A percentile compares a stretch with the other conserved stretches of the same genome.
These are phyloP conservation scores for Heterocephalus glaber DNA, from an alignment of 2,113 vertebrate genomes.

Conservation along the genomic window DNA sequence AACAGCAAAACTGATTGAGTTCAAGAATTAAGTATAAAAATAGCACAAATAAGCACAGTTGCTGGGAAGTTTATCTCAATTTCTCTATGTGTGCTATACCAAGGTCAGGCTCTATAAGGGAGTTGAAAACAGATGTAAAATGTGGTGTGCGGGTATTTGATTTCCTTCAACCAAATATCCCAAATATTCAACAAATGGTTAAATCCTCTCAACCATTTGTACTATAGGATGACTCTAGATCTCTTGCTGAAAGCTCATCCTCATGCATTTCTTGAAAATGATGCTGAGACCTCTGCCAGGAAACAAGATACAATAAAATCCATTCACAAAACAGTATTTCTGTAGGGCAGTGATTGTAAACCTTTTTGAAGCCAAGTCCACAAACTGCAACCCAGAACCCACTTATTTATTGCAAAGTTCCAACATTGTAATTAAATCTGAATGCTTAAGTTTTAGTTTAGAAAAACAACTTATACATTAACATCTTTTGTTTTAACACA, in stretches of 20 bases:
- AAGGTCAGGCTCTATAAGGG: not conserved
- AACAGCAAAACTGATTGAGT: not conserved
- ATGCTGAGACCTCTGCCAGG: not conserved
- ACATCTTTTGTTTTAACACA: not conserved
- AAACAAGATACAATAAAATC: not conserved
- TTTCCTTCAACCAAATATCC: not conserved
- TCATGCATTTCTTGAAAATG: not conserved
- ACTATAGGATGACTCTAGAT: too few relatives aligned
- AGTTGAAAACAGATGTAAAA: not conserved
- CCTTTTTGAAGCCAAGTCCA: not conserved
- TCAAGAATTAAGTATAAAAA: not conserved
- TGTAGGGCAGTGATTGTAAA: not conserved
- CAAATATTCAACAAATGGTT: not conserved
- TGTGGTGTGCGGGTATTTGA: fast-evolving
- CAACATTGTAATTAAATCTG: too few relatives aligned
- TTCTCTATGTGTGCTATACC: not conserved
- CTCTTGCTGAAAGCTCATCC: not conserved
- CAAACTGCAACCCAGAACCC: not conserved
- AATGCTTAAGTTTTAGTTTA: not conserved
- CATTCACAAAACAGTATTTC: not conserved
- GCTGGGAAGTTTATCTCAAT: not conserved
- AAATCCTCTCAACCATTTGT: not conserved
- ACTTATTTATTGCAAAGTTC: not conserved
- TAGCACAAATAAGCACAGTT: not conserved
- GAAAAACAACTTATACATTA: not conserved